Conservation (phyloP, 2,113 vertebrate genomes). For the Corythornis vintsioides region DNA sequence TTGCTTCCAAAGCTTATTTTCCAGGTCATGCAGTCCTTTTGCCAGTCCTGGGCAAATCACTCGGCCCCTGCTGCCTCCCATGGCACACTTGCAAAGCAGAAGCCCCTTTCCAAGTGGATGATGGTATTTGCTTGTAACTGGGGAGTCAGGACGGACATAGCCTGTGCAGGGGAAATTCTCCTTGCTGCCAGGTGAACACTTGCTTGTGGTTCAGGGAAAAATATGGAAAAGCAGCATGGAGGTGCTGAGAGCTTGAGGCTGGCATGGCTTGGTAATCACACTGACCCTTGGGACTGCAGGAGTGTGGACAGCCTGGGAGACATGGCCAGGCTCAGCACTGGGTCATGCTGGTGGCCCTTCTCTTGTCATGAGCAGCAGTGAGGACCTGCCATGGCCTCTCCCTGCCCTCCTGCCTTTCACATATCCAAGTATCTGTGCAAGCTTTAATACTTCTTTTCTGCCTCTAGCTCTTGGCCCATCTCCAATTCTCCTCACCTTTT, state of each 20-base stretch:
- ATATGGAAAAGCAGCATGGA: neutral
- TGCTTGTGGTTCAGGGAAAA: neutral
- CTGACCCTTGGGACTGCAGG: neutral
- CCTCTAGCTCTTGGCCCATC: neutral
- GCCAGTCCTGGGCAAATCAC: rapidly evolving
- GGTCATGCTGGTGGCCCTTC: neutral
- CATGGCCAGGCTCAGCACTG: rapidly evolving
- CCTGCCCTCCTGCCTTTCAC: neutral
- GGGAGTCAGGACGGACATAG: neutral
- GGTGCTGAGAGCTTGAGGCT: neutral
- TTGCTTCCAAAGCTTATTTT: neutral
- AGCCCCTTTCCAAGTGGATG: neutral
- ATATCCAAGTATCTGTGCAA: rapidly evolving
- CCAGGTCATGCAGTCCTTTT: rapidly evolving
- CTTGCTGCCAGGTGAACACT: neutral
- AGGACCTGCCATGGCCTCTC: no score
- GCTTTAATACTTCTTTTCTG: neutral
- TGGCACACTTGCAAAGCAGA: neutral
- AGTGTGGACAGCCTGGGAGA: neutral
- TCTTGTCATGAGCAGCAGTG: neutral
- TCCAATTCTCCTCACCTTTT: neutral
- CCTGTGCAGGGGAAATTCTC: neutral
- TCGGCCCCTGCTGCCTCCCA: neutral
- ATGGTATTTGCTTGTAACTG: neutral
- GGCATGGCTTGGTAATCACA: no score